Percentiles rank a stretch among this genome's conserved stretches.
These are phyloP conservation scores for Calcarius lapponicus DNA, from an alignment of 2,797 vertebrate genomes.

Conservation along the genomic window DNA sequence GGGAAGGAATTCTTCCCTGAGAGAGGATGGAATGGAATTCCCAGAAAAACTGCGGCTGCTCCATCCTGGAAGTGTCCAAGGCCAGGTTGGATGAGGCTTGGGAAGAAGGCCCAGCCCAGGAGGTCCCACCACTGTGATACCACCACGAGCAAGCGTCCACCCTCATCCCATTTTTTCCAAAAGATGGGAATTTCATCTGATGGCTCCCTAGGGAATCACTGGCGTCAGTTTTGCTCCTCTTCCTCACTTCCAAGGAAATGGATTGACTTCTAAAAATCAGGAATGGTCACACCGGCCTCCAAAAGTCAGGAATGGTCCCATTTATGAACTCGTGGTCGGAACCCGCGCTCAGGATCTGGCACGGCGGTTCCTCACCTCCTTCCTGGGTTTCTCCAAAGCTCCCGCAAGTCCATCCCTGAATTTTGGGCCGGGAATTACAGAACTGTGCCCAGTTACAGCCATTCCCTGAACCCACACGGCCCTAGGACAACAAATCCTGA, in stretches of 20 bases:
- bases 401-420: background rate
- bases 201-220: background rate
- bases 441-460: background rate
- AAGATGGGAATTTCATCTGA: background rate
- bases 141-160: too few species aligned
- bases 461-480: background rate
- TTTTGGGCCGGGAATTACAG: background rate
- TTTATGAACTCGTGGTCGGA: accelerated
- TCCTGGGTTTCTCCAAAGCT: background rate
- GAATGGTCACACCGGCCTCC: background rate
- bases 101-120: background rate
- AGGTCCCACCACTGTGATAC: accelerated
- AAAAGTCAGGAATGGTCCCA: background rate
- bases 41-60: background rate
- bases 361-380: background rate
- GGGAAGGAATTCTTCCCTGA: background rate
- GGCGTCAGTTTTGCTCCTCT: background rate
- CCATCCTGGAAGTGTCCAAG: background rate
- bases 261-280: too few species aligned
- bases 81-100: background rate
- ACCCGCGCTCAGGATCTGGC: accelerated
- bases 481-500: background rate
- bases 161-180: background rate
- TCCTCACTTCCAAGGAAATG: background rate
- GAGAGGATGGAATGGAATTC: background rate